Percentiles rank a stretch among this genome's conserved stretches.
These are phyloP conservation scores for Lithobius niger DNA, from an alignment of 1,140 invertebrate genomes.

Conservation along the genomic window DNA sequence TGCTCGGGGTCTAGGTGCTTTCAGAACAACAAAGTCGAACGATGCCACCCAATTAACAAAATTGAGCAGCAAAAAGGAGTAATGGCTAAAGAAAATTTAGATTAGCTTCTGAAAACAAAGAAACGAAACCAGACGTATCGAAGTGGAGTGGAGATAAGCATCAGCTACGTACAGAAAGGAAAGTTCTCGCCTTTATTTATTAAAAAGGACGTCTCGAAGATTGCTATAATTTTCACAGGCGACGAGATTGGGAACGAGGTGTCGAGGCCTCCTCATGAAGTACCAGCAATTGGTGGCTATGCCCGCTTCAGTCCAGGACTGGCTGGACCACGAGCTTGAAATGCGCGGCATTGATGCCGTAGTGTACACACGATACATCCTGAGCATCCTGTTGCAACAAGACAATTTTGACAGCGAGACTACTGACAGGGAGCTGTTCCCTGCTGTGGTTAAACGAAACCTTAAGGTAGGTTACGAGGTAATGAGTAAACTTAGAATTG, in stretches of 20 bases:
- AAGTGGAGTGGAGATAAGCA: background rate
- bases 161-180: background rate
- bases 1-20: background rate
- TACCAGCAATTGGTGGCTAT: constrained; percentile 28
- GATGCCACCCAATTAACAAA: too few relatives aligned
- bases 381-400: constrained; percentile 38
- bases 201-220: too few relatives aligned
- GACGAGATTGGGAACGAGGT: background rate
- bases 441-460: constrained; percentile 1
- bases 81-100: too few relatives aligned
- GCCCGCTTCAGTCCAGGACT: constrained; percentile 40
- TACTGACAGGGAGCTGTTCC: constrained; percentile 11
- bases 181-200: background rate
- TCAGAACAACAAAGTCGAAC: too few relatives aligned
- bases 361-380: constrained; percentile 43
- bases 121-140: too few relatives aligned
- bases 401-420: constrained; percentile 22
- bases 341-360: constrained; percentile 43
- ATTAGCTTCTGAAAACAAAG: too few relatives aligned
- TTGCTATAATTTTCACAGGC: background rate
- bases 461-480: background rate
- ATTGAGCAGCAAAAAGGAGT: too few relatives aligned
- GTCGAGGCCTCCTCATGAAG: constrained; percentile 7
- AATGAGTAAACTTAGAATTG: too few relatives aligned
- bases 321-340: constrained; percentile 44